Conservation (phyloP, 2,888 invertebrate genomes). For the Lycocerus yunnanus region DNA sequence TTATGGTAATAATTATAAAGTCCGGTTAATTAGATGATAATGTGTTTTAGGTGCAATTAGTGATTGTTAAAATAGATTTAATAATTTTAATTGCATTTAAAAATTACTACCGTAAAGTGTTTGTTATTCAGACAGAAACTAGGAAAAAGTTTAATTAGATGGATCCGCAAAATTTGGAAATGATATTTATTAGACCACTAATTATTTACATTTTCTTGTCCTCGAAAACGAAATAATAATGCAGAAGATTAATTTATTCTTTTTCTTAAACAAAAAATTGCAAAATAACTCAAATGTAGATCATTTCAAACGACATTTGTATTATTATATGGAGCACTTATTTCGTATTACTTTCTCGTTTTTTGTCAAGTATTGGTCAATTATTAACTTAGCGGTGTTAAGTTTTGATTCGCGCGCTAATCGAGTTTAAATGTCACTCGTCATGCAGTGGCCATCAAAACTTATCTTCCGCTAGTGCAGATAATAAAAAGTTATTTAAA, state of each 20-base stretch:
- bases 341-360: slow-evolving; percentile 51
- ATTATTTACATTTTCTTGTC: slow-evolving; percentile 15
- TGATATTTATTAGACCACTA: slow-evolving; percentile 7
- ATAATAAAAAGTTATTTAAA: slow-evolving; percentile 44
- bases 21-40: neutral
- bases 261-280: slow-evolving; percentile 11
- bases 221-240: slow-evolving; percentile 21
- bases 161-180: neutral
- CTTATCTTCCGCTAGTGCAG: slow-evolving; percentile 37
- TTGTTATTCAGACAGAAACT: neutral
- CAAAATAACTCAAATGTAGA: slow-evolving; percentile 43
- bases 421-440: slow-evolving; percentile 9
- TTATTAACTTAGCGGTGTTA: slow-evolving; percentile 28
- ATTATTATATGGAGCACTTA: slow-evolving; percentile 48
- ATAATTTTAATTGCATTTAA: neutral
- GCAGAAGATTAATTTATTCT: slow-evolving; percentile 16
- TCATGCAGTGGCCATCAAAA: slow-evolving; percentile 32
- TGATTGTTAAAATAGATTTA: neutral
- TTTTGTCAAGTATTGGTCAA: slow-evolving; percentile 39
- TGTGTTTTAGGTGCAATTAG: neutral
- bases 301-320: slow-evolving; percentile 44
- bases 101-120: neutral
- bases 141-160: neutral
- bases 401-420: slow-evolving; percentile 31
- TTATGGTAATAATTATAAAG: neutral